Evolutionary conservation across 1,140 invertebrate species (phyloP).

Genomic region (Drosophila burlai): DNA sequence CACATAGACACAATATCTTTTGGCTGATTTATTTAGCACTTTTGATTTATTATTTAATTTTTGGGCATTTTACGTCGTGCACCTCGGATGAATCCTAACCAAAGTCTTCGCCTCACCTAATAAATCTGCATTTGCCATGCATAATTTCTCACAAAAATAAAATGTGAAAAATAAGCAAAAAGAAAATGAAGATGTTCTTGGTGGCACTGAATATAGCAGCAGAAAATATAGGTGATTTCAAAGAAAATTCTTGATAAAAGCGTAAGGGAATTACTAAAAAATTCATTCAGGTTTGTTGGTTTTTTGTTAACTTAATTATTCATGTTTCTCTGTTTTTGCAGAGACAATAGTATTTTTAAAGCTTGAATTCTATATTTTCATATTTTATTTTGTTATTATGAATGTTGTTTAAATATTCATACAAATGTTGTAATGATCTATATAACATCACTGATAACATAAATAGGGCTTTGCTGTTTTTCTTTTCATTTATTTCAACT

Average conservation of each 20-base stretch:
- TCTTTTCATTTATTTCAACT: constrained; percentile 1
- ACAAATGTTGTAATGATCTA: background rate
- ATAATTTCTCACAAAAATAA: constrained; percentile 61
- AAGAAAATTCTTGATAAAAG: background rate
- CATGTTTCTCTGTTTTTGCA: background rate
- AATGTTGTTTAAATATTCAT: background rate
- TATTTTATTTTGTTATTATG: background rate
- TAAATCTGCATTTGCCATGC: constrained; percentile 75
- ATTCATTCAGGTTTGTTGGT: background rate
- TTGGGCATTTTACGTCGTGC: constrained; percentile 29
- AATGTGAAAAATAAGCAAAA: constrained; percentile 69
- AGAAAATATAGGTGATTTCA: constrained; percentile 1
- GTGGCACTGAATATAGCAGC: background rate
- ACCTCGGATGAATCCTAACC: constrained; percentile 31
- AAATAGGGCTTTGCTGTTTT: background rate
- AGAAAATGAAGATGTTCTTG: constrained; percentile 9
- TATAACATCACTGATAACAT: constrained; percentile 16
- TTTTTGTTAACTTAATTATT: background rate
- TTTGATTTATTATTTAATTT: constrained; percentile 80
- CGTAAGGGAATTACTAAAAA: background rate
- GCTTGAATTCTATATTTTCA: background rate
- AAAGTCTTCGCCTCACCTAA: constrained; percentile 63
- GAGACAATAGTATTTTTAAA: background rate
- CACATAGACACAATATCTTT: background rate
- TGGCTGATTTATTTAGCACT: constrained; percentile 67